Evolutionary conservation across 2,888 invertebrate genomes (phyloP).

Genomic region (Pinctada fucata): DNA sequence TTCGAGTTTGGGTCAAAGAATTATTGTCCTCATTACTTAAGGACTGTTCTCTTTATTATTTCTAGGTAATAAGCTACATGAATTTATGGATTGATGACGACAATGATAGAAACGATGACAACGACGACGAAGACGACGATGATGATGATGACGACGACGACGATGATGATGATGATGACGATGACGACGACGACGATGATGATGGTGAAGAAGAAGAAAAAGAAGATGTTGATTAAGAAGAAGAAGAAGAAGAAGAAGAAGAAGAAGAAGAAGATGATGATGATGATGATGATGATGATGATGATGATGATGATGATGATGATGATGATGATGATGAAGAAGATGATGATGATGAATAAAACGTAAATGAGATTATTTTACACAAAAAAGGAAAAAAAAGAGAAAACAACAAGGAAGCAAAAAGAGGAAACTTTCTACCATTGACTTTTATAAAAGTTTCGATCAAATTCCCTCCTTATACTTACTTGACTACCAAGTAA

Average conservation of each 20-base stretch:
- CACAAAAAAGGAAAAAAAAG: not conserved
- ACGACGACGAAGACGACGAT: not conserved
- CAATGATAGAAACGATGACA: not conserved
- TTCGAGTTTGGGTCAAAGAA: too few species aligned
- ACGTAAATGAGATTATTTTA: not conserved
- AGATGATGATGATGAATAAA: not conserved
- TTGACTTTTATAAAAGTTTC: too few species aligned
- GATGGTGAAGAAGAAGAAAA: not conserved
- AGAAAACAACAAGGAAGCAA: not conserved
- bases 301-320: slow-evolving; percentile 9
- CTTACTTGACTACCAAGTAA: too few species aligned
- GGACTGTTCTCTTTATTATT: too few species aligned
- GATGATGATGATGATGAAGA: not conserved
- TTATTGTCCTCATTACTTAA: too few species aligned
- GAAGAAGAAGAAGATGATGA: not conserved
- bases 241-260: too few species aligned
- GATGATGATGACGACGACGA: slow-evolving; percentile 4
- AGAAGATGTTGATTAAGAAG: too few species aligned
- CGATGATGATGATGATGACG: not conserved
- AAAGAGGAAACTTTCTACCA: too few species aligned
- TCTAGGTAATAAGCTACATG: too few species aligned
- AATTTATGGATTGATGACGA: not conserved
- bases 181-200: not conserved
- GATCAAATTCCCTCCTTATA: too few species aligned
- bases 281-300: slow-evolving; percentile 9